Evolutionary conservation across 2,113 vertebrate species (phyloP).

Genomic region (Leiothrix lutea): DNA sequence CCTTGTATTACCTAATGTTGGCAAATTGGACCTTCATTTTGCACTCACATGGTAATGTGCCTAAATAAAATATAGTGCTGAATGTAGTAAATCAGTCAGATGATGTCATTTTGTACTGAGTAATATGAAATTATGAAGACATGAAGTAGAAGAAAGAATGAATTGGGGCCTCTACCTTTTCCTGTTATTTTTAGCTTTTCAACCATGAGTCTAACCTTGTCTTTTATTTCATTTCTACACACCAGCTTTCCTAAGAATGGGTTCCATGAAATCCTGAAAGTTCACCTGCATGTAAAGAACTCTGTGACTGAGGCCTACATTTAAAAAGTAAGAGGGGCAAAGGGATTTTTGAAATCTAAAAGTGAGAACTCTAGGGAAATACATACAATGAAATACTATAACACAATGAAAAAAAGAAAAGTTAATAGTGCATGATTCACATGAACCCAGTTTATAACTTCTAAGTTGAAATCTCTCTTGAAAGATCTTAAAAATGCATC

Average conservation of each 20-base stretch:
- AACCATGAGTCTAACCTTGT: background rate
- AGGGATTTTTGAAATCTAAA: background rate
- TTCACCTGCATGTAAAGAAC: background rate
- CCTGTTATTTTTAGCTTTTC: background rate
- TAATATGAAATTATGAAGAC: background rate
- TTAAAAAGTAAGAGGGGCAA: background rate
- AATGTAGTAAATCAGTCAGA: background rate
- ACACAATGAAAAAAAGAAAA: background rate
- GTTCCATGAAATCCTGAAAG: background rate
- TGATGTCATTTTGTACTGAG: background rate
- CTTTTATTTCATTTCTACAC: constrained; percentile 8
- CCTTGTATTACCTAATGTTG: background rate
- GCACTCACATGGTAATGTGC: background rate
- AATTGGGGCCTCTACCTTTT: background rate
- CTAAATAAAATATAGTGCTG: background rate
- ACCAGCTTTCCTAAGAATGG: background rate
- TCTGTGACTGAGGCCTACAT: background rate
- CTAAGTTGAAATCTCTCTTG: background rate
- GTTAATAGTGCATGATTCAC: background rate
- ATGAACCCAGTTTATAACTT: background rate
- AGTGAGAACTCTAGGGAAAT: background rate
- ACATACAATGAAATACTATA: background rate
- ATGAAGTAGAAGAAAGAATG: background rate
- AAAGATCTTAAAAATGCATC: background rate
- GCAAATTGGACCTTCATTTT: background rate